Evolutionary conservation across 2,113 vertebrate species (phyloP).

Genomic region (Campylorhamphus procurvoides): DNA sequence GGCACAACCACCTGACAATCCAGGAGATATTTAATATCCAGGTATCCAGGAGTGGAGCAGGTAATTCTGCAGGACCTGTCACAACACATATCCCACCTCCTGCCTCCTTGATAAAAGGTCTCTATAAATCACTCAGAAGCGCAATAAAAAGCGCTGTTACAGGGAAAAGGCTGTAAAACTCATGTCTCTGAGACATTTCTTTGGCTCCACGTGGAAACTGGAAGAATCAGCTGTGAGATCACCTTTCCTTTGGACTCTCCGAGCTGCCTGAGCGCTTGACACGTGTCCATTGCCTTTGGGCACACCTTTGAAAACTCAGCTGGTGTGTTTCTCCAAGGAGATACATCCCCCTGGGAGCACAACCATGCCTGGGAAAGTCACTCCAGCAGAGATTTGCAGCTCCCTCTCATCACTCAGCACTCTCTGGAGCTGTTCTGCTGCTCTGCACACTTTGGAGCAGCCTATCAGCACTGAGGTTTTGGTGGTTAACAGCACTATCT

Average conservation of each 20-base stretch:
- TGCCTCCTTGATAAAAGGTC: background rate
- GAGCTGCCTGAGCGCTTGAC: background rate
- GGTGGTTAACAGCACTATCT: slow-evolving; percentile 59
- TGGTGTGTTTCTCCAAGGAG: background rate
- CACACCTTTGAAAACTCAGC: background rate
- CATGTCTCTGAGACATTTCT: background rate
- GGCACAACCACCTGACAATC: background rate
- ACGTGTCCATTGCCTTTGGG: background rate
- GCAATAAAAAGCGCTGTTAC: background rate
- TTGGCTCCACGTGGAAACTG: rapidly evolving
- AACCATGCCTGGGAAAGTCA: background rate
- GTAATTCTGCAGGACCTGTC: background rate
- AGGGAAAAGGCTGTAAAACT: background rate
- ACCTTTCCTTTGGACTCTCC: background rate
- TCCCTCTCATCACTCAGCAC: background rate
- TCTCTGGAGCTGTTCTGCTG: background rate
- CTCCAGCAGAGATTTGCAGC: background rate
- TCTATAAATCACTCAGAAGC: background rate
- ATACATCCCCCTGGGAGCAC: rapidly evolving
- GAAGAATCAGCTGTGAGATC: background rate
- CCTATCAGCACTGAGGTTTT: slow-evolving; percentile 69
- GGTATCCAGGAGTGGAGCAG: background rate
- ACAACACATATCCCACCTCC: background rate
- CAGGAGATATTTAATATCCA: background rate
- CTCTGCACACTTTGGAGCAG: background rate